Conservation (phyloP, 2,888 invertebrate species). For the Ophion ventricosus region DNA sequence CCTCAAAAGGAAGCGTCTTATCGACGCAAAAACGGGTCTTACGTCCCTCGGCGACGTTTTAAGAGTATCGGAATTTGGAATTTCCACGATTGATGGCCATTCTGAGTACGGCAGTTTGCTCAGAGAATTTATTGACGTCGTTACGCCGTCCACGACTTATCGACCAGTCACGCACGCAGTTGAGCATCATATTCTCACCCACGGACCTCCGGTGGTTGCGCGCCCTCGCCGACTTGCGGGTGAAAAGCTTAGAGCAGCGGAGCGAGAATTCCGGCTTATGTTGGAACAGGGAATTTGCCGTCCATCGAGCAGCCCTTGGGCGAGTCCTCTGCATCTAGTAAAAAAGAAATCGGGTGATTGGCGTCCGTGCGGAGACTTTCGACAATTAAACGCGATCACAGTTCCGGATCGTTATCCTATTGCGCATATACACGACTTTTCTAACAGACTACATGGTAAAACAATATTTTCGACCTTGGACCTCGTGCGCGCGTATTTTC, state of each 20-base stretch:
- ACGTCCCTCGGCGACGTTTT: neutral
- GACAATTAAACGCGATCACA: slow-evolving; percentile 71
- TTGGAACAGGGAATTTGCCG: slow-evolving; percentile 65
- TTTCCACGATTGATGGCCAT: slow-evolving; percentile 4
- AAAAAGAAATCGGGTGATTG: slow-evolving; percentile 69
- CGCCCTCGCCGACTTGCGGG: slow-evolving; percentile 22
- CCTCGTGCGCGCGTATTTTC: slow-evolving; percentile 21
- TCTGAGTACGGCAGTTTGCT: neutral
- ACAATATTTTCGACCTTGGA: too few relatives aligned
- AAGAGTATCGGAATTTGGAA: neutral
- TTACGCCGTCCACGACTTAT: neutral
- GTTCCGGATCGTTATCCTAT: slow-evolving; percentile 68
- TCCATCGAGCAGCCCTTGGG: slow-evolving; percentile 70
- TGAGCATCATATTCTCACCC: slow-evolving; percentile 12
- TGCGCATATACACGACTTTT: slow-evolving; percentile 37
- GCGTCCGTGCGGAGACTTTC: slow-evolving; percentile 74
- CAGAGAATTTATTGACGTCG: slow-evolving; percentile 15
- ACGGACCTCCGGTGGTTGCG: slow-evolving; percentile 12
- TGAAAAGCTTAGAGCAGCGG: slow-evolving; percentile 8
- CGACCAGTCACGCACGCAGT: neutral
- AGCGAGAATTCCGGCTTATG: slow-evolving; percentile 65
- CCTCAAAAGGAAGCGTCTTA: slow-evolving; percentile 2
- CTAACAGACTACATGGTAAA: slow-evolving; percentile 1
- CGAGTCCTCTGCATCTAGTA: slow-evolving; percentile 68
- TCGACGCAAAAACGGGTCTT: too few relatives aligned